Percentiles rank a stretch among this genome's conserved stretches.
Conservation (phyloP, 2,113 vertebrate genomes). For the Capreolus pygargus region DNA sequence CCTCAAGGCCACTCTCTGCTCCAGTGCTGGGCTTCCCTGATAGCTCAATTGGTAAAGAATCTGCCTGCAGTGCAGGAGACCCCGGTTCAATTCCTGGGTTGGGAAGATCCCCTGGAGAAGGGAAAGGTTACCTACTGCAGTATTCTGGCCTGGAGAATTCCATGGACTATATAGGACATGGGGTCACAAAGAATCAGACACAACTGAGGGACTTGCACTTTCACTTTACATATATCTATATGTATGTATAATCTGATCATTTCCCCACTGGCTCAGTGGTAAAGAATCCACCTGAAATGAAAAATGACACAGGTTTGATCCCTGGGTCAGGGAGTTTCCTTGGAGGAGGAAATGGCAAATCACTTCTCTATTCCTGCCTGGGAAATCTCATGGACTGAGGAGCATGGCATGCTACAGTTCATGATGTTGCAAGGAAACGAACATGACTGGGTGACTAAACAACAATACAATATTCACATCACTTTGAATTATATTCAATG, state of each 20-base stretch:
- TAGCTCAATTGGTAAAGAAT: background rate
- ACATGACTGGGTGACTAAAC: background rate
- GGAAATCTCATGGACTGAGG: background rate
- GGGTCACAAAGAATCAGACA: background rate
- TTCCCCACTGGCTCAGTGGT: background rate
- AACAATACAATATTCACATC: background rate
- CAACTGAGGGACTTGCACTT: fast-evolving
- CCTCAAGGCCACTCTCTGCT: fast-evolving
- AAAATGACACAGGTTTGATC: background rate
- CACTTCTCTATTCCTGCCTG: background rate
- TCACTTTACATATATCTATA: background rate
- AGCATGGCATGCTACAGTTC: background rate
- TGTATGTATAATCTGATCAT: background rate
- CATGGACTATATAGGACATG: background rate
- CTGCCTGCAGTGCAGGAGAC: background rate
- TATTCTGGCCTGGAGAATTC: background rate
- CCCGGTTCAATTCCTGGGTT: background rate
- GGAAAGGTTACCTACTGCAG: background rate
- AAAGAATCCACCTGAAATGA: background rate
- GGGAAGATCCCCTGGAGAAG: background rate
- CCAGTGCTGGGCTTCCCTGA: background rate
- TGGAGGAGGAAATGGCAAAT: background rate
- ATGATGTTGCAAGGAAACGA: background rate
- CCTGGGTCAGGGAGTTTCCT: background rate
- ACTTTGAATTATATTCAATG: background rate